Evolutionary conservation across 2,888 invertebrate species (phyloP).

Genomic region (Ceraclea dissimilis): DNA sequence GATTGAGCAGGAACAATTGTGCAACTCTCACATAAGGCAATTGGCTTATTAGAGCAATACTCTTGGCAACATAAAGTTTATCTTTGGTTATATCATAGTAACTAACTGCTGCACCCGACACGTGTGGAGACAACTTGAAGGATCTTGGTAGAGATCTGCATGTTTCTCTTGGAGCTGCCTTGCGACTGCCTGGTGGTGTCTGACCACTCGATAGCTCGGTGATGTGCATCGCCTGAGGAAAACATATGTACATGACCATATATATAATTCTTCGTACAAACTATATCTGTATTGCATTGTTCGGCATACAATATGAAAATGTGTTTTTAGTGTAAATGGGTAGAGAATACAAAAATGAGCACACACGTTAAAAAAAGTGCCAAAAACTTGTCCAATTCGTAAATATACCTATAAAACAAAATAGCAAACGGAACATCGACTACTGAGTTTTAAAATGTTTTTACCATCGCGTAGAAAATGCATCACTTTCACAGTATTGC

Average conservation of each 20-base stretch:
- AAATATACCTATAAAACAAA: too few relatives aligned
- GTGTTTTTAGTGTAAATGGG: background rate
- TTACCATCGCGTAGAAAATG: too few relatives aligned
- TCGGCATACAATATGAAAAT: background rate
- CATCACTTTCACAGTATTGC: too few relatives aligned
- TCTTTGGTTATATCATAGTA: constrained; percentile 93
- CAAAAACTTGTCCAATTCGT: too few relatives aligned
- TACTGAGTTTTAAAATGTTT: too few relatives aligned
- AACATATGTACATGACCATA: constrained; percentile 28
- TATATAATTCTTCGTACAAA: background rate
- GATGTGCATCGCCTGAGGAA: constrained; percentile 82
- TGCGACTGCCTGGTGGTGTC: constrained; percentile 54
- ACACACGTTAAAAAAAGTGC: too few relatives aligned
- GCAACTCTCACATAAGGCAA: constrained; percentile 84
- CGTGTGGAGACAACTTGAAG: constrained; percentile 75
- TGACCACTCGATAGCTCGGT: constrained; percentile 82
- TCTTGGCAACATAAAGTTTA: constrained; percentile 91
- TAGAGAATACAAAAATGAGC: background rate
- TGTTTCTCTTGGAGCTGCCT: constrained; percentile 55
- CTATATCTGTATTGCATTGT: background rate
- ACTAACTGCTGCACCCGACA: constrained; percentile 68
- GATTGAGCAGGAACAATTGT: constrained; percentile 77
- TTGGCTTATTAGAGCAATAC: constrained; percentile 87
- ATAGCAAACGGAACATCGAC: too few relatives aligned
- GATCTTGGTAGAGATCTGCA: constrained; percentile 84